Evolutionary conservation across 2,113 vertebrate species (phyloP).

Genomic region (Vireo altiloquus): DNA sequence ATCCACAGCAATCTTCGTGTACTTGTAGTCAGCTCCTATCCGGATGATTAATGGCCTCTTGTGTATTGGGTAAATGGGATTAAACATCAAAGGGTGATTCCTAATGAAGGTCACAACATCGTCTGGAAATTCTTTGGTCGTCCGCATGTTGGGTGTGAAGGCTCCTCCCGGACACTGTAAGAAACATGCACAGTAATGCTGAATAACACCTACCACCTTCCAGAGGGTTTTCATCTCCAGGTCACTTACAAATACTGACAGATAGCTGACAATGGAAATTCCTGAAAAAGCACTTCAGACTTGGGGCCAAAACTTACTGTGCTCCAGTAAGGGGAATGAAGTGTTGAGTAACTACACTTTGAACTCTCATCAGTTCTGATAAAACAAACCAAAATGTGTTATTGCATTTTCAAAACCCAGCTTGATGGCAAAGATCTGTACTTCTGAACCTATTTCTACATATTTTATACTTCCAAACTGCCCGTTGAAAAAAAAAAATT

Average conservation of each 20-base stretch:
- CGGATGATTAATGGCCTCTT: slow-evolving; percentile 88
- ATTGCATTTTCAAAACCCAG: neutral
- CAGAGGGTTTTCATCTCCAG: neutral
- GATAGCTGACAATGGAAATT: neutral
- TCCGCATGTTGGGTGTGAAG: slow-evolving; percentile 90
- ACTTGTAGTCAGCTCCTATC: slow-evolving; percentile 91
- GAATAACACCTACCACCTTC: neutral
- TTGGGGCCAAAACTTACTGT: neutral
- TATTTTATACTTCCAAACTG: neutral
- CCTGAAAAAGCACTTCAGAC: neutral
- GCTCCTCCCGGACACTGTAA: slow-evolving; percentile 93
- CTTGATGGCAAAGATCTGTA: neutral
- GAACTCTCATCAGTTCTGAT: neutral
- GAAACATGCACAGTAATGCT: neutral
- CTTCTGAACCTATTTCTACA: neutral
- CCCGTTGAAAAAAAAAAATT: neutral
- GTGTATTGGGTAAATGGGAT: slow-evolving; percentile 89
- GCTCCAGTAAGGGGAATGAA: neutral
- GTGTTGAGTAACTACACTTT: slow-evolving; percentile 9
- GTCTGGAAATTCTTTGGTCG: slow-evolving; percentile 96
- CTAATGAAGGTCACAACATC: slow-evolving; percentile 96
- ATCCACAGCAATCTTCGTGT: slow-evolving; percentile 92
- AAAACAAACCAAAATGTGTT: neutral
- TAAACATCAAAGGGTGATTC: slow-evolving; percentile 97
- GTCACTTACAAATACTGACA: neutral